These are phyloP conservation scores for Silurus asotus DNA, from an alignment of 2,113 vertebrate genomes.

Conservation along the genomic window DNA sequence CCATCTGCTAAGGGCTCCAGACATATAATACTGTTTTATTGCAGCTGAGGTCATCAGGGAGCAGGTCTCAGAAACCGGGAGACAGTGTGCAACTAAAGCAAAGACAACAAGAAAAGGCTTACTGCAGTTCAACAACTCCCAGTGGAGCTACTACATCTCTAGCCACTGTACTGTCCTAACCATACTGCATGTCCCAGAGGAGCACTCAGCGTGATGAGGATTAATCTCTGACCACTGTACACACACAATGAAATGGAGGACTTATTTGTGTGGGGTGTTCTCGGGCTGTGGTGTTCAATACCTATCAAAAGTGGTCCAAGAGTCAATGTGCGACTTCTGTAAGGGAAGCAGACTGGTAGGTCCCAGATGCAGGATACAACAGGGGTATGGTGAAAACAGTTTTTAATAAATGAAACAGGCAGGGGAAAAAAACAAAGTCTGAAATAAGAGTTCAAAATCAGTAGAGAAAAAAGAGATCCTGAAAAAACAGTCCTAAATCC, in stretches of 20 bases:
- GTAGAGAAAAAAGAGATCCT: too few relatives aligned
- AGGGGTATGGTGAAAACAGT: too few relatives aligned
- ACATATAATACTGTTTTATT: slow-evolving; percentile 56
- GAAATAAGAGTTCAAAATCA: too few relatives aligned
- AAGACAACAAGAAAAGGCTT: slow-evolving; percentile 21
- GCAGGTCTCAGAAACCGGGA: not conserved
- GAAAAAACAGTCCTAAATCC: too few relatives aligned
- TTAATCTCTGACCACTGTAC: slow-evolving; percentile 40
- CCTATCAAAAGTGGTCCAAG: too few relatives aligned
- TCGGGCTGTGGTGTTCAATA: too few relatives aligned
- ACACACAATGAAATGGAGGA: slow-evolving; percentile 14
- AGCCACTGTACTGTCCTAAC: slow-evolving; percentile 45
- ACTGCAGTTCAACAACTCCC: slow-evolving; percentile 40
- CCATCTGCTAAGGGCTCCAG: slow-evolving; percentile 44
- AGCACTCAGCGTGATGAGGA: slow-evolving; percentile 18
- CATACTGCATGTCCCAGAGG: slow-evolving; percentile 40
- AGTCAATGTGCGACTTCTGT: too few relatives aligned
- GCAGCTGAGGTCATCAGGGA: slow-evolving; percentile 48
- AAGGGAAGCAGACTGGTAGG: too few relatives aligned
- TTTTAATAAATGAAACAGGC: too few relatives aligned
- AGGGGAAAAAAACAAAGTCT: too few relatives aligned
- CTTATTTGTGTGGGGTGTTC: not conserved
- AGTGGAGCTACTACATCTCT: slow-evolving; percentile 40
- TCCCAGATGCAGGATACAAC: too few relatives aligned
- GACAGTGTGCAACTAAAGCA: slow-evolving; percentile 1